Evolutionary conservation across 1,140 invertebrate species (phyloP).

Genomic region (Asobara japonica): DNA sequence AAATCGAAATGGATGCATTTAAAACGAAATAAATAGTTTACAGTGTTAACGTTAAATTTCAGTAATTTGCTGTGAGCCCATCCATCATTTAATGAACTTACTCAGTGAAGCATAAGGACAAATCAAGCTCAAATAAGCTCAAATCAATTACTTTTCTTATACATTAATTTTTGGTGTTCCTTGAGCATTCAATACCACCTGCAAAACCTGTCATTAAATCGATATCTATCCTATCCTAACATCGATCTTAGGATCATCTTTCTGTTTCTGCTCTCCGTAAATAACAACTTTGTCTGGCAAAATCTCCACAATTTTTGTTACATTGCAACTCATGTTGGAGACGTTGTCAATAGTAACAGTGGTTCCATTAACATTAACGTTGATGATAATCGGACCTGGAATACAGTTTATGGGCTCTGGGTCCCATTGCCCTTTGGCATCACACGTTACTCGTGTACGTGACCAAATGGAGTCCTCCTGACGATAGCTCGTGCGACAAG

Average conservation of each 20-base stretch:
- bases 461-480: constrained; percentile 38
- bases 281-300: constrained; percentile 27
- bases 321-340: not conserved
- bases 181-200: not conserved
- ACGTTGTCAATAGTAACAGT: constrained; percentile 24
- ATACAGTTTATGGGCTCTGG: constrained; percentile 57
- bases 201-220: not conserved
- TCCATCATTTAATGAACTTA: too few relatives aligned
- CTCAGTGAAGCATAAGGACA: too few relatives aligned
- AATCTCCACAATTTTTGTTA: constrained; percentile 31
- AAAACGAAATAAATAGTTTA: too few relatives aligned
- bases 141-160: too few relatives aligned
- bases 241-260: constrained; percentile 27
- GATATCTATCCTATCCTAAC: constrained; percentile 29
- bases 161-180: not conserved
- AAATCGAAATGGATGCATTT: too few relatives aligned
- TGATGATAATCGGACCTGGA: constrained; percentile 56
- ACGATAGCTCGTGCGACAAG: constrained; percentile 51
- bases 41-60: not conserved
- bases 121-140: too few relatives aligned
- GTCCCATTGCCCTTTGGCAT: constrained; percentile 53
- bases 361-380: constrained; percentile 48
- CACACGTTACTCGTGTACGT: constrained; percentile 47
- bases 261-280: constrained; percentile 12
- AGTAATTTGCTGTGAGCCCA: not conserved